A percentile compares a stretch with the other conserved stretches of the same genome.
phyloP scores from a whole-genome alignment of 1,140 invertebrate genomes.

The Aphelenchoides avenae region DNA sequence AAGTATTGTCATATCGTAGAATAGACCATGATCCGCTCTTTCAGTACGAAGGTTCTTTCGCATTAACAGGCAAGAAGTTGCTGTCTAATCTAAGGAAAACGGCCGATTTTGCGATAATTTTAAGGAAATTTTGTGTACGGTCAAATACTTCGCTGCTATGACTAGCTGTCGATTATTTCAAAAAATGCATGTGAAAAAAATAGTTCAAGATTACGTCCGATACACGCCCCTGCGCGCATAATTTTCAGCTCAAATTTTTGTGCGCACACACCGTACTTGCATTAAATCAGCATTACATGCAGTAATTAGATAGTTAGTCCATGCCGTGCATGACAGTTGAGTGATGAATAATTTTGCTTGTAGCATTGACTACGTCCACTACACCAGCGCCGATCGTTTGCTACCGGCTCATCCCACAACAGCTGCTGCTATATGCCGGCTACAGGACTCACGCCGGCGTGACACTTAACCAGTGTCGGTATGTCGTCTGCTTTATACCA shows the following conservation, averaged over 20 bases:
- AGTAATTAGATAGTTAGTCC: slow-evolving; percentile 3
- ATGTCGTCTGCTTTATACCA: not conserved
- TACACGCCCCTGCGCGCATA: too few species aligned
- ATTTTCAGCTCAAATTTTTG: too few species aligned
- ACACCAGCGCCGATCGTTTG: slow-evolving; percentile 22
- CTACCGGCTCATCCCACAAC: slow-evolving; percentile 26
- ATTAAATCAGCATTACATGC: not conserved
- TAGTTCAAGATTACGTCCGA: too few species aligned
- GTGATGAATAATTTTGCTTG: too few species aligned
- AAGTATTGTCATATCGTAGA: slow-evolving; percentile 1
- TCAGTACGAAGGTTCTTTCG: not conserved
- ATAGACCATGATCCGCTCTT: not conserved
- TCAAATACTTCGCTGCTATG: too few species aligned
- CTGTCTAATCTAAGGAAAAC: not conserved
- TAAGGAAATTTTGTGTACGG: not conserved
- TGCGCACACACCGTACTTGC: too few species aligned
- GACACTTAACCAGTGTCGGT: slow-evolving; percentile 29
- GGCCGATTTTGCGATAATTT: not conserved
- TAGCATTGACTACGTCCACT: slow-evolving; percentile 14
- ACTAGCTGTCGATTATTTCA: too few species aligned
- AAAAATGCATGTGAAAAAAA: too few species aligned
- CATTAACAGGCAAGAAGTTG: not conserved
- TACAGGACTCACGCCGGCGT: slow-evolving; percentile 12
- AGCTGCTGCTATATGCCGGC: slow-evolving; percentile 21
- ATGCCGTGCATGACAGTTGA: too few species aligned